Percentiles rank a stretch among this genome's conserved stretches.
phyloP scores from a whole-genome alignment of 2,888 invertebrate genomes.

The Chloromyia formosa region DNA sequence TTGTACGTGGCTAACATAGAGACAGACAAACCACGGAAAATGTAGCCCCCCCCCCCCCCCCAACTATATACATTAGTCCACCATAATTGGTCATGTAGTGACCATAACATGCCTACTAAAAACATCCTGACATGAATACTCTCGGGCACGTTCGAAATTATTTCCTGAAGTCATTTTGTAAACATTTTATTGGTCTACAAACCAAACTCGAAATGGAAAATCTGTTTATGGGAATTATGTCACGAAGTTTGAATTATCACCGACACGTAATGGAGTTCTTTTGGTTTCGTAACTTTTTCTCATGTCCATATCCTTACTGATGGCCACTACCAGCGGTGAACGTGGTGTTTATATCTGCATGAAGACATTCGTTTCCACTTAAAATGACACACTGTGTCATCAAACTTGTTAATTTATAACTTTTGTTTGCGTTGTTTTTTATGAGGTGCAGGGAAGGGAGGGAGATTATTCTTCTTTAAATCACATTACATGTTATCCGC shows the following conservation, averaged over 20 bases:
- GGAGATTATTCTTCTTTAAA: too few species aligned
- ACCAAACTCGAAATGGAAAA: slow-evolving; percentile 1
- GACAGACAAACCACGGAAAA: too few species aligned
- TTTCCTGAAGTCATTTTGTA: background rate
- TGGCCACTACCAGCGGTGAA: background rate
- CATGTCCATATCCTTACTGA: background rate
- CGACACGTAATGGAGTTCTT: background rate
- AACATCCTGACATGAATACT: background rate
- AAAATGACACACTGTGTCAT: background rate
- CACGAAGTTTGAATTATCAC: slow-evolving; percentile 14
- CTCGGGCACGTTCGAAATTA: background rate
- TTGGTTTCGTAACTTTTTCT: background rate
- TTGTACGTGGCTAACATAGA: too few species aligned
- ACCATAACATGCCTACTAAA: too few species aligned
- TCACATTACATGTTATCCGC: too few species aligned
- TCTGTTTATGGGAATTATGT: slow-evolving; percentile 3
- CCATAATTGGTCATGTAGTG: too few species aligned
- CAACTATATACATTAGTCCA: too few species aligned
- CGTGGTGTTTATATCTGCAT: too few species aligned
- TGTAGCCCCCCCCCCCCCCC: too few species aligned
- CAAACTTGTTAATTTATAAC: too few species aligned
- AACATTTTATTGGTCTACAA: background rate
- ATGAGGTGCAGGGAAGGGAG: too few species aligned
- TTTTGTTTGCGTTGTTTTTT: too few species aligned
- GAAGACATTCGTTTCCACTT: background rate